These are phyloP conservation scores for Trichacis sp. DNA, from an alignment of 2,888 invertebrate genomes.

Conservation along the genomic window DNA sequence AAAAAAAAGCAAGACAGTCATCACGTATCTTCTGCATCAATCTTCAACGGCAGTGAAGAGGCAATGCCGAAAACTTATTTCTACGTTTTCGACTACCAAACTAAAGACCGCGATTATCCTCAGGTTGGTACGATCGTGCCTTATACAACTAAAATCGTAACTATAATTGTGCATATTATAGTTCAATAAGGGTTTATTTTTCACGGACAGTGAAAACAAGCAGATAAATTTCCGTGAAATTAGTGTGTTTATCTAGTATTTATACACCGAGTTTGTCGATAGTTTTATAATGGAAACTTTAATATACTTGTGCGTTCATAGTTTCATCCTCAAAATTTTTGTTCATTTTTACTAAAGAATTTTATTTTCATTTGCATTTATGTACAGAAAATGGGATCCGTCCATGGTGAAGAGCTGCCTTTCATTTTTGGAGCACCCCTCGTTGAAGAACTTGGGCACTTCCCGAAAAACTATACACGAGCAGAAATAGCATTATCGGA, in stretches of 20 bases:
- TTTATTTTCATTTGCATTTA: too few species aligned
- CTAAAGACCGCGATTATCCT: slow-evolving; percentile 89
- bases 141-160: too few species aligned
- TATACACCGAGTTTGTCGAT: too few species aligned
- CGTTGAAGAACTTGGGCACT: slow-evolving; percentile 85
- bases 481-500: slow-evolving; percentile 88
- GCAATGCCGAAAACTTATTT: slow-evolving; percentile 85
- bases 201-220: too few species aligned
- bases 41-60: slow-evolving; percentile 62
- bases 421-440: slow-evolving; percentile 93
- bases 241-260: too few species aligned
- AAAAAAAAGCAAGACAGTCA: slow-evolving; percentile 72
- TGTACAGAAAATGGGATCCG: slow-evolving; percentile 92
- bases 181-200: too few species aligned
- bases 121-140: slow-evolving; percentile 78
- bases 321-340: too few species aligned
- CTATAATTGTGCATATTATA: too few species aligned
- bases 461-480: slow-evolving; percentile 89
- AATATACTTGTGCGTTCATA: too few species aligned
- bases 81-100: slow-evolving; percentile 93
- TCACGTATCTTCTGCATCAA: slow-evolving; percentile 71
- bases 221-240: too few species aligned
- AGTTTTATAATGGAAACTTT: too few species aligned
- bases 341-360: too few species aligned
- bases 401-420: slow-evolving; percentile 91